Evolutionary conservation across 2,113 vertebrate species (phyloP).

Genomic region (Scalopus aquaticus): DNA sequence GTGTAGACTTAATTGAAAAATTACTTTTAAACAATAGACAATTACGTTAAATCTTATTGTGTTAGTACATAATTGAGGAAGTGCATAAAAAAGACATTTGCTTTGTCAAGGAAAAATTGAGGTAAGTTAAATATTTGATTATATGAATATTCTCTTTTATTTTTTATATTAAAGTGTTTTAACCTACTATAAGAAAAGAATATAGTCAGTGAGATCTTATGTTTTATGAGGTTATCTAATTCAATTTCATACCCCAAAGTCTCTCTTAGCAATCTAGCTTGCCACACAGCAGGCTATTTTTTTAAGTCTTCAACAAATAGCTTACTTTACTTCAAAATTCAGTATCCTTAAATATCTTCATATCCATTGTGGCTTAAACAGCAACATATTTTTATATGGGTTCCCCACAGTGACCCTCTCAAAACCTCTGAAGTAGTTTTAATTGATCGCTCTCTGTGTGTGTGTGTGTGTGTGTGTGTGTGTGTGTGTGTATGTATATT

Average conservation of each 20-base stretch:
- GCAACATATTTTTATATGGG: neutral
- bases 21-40: conserved; percentile 68
- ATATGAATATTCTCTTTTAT: neutral
- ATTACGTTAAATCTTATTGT: conserved; percentile 63
- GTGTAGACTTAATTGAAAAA: conserved; percentile 63
- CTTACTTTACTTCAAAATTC: neutral
- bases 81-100: conserved; percentile 51
- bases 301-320: neutral
- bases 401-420: neutral
- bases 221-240: neutral
- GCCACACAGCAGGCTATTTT: neutral
- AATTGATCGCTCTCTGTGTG: neutral
- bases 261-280: neutral
- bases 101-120: conserved; percentile 55
- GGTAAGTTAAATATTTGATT: conserved; percentile 66
- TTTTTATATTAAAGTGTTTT: neutral
- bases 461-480: neutral
- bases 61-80: conserved; percentile 65
- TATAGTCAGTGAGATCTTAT: neutral
- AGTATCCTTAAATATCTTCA: neutral
- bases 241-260: neutral
- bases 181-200: neutral
- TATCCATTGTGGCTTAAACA: too few species aligned
- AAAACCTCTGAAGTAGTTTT: neutral
- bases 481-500: too few species aligned